Percentiles rank a stretch among this genome's conserved stretches.
phyloP scores from a whole-genome alignment of 2,113 vertebrate genomes.

The Anguilla japonica region DNA sequence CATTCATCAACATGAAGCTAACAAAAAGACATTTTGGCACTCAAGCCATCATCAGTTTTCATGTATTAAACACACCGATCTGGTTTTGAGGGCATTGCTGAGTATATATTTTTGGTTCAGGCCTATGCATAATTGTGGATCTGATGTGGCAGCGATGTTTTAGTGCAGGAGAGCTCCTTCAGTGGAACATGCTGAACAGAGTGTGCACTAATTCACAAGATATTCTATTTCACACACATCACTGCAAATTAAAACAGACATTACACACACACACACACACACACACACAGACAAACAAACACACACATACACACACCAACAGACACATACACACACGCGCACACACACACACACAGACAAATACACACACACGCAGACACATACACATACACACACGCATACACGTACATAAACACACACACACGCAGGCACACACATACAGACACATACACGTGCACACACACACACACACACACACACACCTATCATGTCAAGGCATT shows the following conservation, averaged over 20 bases:
- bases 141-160: too few relatives aligned
- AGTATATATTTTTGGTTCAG: too few relatives aligned
- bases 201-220: neutral
- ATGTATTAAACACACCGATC: too few relatives aligned
- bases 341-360: neutral
- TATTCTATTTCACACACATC: conserved; percentile 7
- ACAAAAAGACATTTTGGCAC: too few relatives aligned
- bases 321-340: conserved; percentile 47
- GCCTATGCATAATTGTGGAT: too few relatives aligned
- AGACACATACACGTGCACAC: conserved; percentile 35
- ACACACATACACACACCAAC: conserved; percentile 6
- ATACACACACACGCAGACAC: neutral
- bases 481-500: neutral
- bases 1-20: too few relatives aligned
- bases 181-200: neutral
- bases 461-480: neutral
- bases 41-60: too few relatives aligned
- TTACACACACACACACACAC: conserved; percentile 16
- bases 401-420: conserved; percentile 13
- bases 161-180: too few relatives aligned
- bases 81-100: too few relatives aligned
- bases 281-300: neutral
- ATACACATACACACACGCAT: conserved; percentile 48
- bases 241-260: conserved; percentile 15
- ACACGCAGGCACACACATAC: neutral